Evolutionary conservation across 2,797 vertebrate genomes (phyloP).

Genomic region (Prunella strophiata): DNA sequence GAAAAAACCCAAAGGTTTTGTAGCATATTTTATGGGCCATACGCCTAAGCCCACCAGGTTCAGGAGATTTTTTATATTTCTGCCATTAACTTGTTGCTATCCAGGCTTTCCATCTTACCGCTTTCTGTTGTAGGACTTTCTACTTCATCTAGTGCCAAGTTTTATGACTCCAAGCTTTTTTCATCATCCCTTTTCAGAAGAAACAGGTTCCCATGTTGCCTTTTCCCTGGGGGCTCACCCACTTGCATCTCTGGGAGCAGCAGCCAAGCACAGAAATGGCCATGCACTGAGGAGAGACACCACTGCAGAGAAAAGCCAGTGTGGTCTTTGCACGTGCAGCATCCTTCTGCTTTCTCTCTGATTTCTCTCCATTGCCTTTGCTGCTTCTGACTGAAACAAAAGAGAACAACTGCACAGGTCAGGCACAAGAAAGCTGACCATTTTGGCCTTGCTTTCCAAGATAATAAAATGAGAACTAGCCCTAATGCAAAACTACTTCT

Average conservation of each 20-base stretch:
- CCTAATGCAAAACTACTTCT: background rate
- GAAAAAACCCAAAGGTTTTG: accelerated
- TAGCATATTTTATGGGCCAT: background rate
- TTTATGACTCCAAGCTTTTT: background rate
- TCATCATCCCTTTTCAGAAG: background rate
- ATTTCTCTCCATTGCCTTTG: background rate
- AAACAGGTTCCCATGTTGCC: accelerated
- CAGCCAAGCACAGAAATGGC: accelerated
- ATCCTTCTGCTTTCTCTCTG: background rate
- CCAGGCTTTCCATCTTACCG: background rate
- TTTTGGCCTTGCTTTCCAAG: background rate
- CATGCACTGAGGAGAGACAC: background rate
- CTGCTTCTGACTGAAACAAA: background rate
- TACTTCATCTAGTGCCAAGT: background rate
- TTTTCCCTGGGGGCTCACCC: background rate
- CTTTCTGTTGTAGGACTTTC: background rate
- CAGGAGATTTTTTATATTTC: background rate
- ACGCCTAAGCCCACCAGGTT: background rate
- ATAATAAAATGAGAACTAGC: background rate
- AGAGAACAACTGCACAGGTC: background rate
- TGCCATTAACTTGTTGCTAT: background rate
- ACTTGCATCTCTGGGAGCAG: accelerated
- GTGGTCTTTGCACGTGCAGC: background rate
- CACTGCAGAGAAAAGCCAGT: background rate
- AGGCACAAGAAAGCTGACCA: background rate